Evolutionary conservation across 2,888 invertebrate genomes (phyloP).

Genomic region (Phrixothrix hirtus): DNA sequence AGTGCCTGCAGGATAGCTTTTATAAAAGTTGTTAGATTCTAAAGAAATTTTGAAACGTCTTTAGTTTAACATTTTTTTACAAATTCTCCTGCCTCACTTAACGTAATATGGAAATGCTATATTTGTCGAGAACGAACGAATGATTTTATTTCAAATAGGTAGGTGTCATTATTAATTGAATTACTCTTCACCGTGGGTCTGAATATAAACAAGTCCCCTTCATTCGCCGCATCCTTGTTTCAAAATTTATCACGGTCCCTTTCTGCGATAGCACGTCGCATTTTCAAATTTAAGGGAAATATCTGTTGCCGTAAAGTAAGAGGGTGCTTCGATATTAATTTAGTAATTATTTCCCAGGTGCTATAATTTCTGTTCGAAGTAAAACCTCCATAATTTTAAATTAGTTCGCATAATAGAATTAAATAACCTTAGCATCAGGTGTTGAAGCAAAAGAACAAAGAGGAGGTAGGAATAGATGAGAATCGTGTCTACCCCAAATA

Average conservation of each 20-base stretch:
- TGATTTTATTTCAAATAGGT: too few species aligned
- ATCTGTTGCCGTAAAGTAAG: not conserved
- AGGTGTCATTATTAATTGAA: conserved; percentile 23
- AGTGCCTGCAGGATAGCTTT: too few species aligned
- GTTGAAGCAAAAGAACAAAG: conserved; percentile 26
- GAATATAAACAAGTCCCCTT: conserved; percentile 25
- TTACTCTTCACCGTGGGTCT: conserved; percentile 2
- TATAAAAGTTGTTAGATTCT: too few species aligned
- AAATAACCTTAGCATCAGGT: conserved; percentile 30
- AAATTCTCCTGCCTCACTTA: too few species aligned
- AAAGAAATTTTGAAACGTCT: too few species aligned
- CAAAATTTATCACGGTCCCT: conserved; percentile 28
- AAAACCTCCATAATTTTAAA: conserved; percentile 16
- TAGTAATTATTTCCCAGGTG: not conserved
- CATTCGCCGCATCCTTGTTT: conserved; percentile 31
- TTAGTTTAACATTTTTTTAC: too few species aligned
- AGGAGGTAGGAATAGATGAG: conserved; percentile 22
- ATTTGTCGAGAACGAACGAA: too few species aligned
- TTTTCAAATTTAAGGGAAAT: conserved; percentile 3
- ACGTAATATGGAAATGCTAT: too few species aligned
- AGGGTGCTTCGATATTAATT: not conserved
- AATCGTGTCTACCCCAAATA: conserved; percentile 29
- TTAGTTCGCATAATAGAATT: conserved; percentile 20
- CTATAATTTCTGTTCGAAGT: not conserved
- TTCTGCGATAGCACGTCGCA: conserved; percentile 26